Evolutionary conservation across 2,113 vertebrate species (phyloP).

Genomic region (Raja brachyura): DNA sequence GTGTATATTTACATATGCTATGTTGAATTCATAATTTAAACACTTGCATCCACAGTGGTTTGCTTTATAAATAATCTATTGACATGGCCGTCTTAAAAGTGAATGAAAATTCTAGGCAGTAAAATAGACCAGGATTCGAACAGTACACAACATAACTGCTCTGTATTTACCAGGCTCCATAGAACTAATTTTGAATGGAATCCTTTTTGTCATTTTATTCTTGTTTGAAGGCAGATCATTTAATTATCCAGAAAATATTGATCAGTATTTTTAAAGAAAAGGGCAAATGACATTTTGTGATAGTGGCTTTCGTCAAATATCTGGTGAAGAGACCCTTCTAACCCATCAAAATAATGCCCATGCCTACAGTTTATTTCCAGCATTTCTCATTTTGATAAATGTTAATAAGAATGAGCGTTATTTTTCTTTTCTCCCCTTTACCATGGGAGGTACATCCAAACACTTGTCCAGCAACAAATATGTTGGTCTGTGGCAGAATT

Average conservation of each 20-base stretch:
- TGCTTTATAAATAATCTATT: background rate
- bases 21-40: background rate
- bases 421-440: background rate
- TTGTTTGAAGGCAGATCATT: background rate
- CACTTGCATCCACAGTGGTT: background rate
- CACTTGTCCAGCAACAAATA: background rate
- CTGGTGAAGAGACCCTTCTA: background rate
- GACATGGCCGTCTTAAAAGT: background rate
- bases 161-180: background rate
- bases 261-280: background rate
- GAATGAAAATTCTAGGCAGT: background rate
- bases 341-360: background rate
- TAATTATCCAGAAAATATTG: background rate
- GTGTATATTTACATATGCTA: too few species aligned
- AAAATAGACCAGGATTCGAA: background rate
- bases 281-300: background rate
- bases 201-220: background rate
- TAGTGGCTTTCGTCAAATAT: background rate
- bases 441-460: background rate
- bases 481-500: background rate
- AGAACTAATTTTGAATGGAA: background rate
- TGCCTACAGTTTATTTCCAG: conserved; percentile 3
- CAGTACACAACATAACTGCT: background rate
- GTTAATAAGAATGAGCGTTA: background rate
- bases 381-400: background rate